Conservation (phyloP, 2,113 vertebrate species). For the Syngnathoides biaculeatus region DNA sequence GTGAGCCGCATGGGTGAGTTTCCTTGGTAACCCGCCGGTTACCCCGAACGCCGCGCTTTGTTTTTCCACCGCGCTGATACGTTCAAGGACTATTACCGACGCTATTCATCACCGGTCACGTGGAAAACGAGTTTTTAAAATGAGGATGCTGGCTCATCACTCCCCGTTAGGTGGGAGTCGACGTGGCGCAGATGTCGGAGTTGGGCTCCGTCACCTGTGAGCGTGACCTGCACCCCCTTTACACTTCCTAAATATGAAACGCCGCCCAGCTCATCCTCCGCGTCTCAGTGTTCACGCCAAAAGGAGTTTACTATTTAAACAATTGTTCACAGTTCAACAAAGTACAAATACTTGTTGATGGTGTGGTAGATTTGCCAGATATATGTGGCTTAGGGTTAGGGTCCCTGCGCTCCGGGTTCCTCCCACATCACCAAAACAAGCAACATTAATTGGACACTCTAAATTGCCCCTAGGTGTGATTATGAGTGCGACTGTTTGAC, state of each 20-base stretch:
- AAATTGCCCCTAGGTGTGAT: no score
- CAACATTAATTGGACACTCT: no score
- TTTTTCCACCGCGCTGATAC: slow-evolving; percentile 28
- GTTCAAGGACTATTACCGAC: slow-evolving; percentile 23
- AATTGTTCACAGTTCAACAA: no score
- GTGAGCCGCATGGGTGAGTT: slow-evolving; percentile 27
- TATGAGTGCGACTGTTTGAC: no score
- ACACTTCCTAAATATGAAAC: slow-evolving; percentile 26
- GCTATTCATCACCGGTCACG: slow-evolving; percentile 43
- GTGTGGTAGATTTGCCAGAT: no score
- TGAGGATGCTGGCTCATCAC: slow-evolving; percentile 41
- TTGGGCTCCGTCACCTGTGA: slow-evolving; percentile 11
- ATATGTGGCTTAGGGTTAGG: no score
- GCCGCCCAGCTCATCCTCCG: neutral
- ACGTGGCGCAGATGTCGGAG: slow-evolving; percentile 7
- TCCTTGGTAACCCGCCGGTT: slow-evolving; percentile 46
- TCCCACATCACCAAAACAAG: no score
- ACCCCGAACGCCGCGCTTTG: slow-evolving; percentile 47
- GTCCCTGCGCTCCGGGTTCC: no score
- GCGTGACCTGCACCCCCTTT: slow-evolving; percentile 12
- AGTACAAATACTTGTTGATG: neutral
- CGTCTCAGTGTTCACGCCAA: neutral
- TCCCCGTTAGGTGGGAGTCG: slow-evolving; percentile 13
- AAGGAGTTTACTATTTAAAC: neutral
- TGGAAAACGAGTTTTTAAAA: slow-evolving; percentile 32